Base-by-base conservation (phyloP, 2,888 invertebrate species). In the Drosophila fulvimacula region DNA sequence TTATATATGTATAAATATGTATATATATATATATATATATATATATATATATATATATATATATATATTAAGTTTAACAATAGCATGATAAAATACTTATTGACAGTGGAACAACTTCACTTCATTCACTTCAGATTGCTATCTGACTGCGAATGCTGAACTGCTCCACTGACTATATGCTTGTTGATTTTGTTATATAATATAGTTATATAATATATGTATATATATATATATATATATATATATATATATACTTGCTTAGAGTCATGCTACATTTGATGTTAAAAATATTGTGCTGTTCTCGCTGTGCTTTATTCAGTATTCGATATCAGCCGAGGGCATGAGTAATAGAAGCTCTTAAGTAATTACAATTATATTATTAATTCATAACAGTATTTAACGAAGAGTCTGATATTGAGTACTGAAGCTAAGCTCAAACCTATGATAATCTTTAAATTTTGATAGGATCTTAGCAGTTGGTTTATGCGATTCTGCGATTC, bases 211-310 rank as follows among this genome's bases (percentile, higher is more conserved):
- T n/a, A n/a, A n/a, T n/a, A n/a, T n/a, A n/a, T n/a, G n/a, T n/a
- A n/a, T 49, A 19, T 49, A 34, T 34, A 49, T 17, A 30, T 27
- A 27, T n/a, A 10, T 17, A 44, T 27, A 27, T 48, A 7, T 6
- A 30, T 46, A n/a, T 17, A 21, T 1, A 7, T 24, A 1, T 42
- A 2, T 42, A 13, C 1, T 24, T 30, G 30, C 32, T 13, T 48
- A 32, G 7, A 32, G 11, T 17, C 48, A 13, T 62, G 44, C 48
- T 66, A 11, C 48, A 19, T 65, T 65, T 52, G 34, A 9, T 66
- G 64, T 69, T 75, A 42, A 62, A n/a, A 59, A 62, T 69, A 62
- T 72, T 70, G 52, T 72, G 19, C 15, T 34, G 49, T 15, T 42
- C 30, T n/a, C 24, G 9, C 11, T 32, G 17, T n/a, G 36, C 56